Evolutionary conservation across 2,888 invertebrate species (phyloP), one percentile per base, ranked within the genome.

Genomic region (Scotopteryx bipunctaria): DNA sequence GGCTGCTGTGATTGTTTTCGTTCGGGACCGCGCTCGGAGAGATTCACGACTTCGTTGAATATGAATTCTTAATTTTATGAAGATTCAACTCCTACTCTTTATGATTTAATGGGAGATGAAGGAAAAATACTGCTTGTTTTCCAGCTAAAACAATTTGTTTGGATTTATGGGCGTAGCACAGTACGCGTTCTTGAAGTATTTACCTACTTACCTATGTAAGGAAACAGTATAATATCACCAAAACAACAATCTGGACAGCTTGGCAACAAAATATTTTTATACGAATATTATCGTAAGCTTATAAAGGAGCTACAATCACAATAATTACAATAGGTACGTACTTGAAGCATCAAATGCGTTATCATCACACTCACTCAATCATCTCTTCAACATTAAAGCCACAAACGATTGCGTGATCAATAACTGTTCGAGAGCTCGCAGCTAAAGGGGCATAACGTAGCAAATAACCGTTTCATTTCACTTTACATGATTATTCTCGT

Each of bases 381-480:
- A 57, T 55, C 36, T 44, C 31, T 37, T 38, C 44, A 46, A 44
- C 49, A 65, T 68, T 64, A 69, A 67, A 67, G 67, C 83, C 83
- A 64, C 81, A 81, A 81, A 76, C 74, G 79, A 78, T 74, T 66
- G 77, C 71, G 68, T 71, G 77, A 82, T 81, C 81, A 80, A 84
- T 86, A 83, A 78, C 71, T 69, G 76, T 78, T 81, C 79, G 69
- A 38, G 31, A 49, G 59, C 81, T 79, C 77, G 76, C 74, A 67
- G 75, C 79, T 80, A 81, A 82, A 84, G 83, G 86, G 86, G 86
- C 83, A 82, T 81, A 84, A 80, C 81, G 78, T 85, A 86, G 86
- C 89, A 88, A 89, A 90, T 90, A 89, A 88, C 87, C 90, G 88
- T 90, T 90, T 90, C 88, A 90, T 90, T 89, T 90, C 89, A 90